Evolutionary conservation across 2,888 invertebrate species (phyloP).

Genomic region (Acronicta alni): DNA sequence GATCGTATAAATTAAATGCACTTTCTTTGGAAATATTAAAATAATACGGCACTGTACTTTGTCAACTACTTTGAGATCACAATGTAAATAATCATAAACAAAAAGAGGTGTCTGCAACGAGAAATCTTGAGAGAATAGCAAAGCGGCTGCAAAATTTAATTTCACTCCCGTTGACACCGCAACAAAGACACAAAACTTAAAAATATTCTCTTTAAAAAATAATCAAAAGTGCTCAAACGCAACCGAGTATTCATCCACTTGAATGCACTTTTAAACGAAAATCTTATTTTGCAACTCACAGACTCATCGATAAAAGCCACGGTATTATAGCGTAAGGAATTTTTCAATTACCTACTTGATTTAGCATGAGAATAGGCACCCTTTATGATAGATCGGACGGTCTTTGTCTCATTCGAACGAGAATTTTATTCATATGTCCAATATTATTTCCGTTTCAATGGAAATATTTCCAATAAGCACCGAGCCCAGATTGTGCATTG

Average conservation of each 20-base stretch:
- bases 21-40: slow-evolving; percentile 25
- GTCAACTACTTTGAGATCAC: slow-evolving; percentile 50
- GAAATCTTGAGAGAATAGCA: slow-evolving; percentile 59
- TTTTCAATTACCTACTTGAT: slow-evolving; percentile 72
- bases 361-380: slow-evolving; percentile 56
- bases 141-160: slow-evolving; percentile 65
- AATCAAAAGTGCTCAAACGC: slow-evolving; percentile 23
- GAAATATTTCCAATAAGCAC: slow-evolving; percentile 84
- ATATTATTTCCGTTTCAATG: slow-evolving; percentile 80
- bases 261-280: slow-evolving; percentile 23
- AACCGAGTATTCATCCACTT: slow-evolving; percentile 21
- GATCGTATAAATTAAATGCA: slow-evolving; percentile 37
- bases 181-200: slow-evolving; percentile 61
- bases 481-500: slow-evolving; percentile 67
- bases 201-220: slow-evolving; percentile 48
- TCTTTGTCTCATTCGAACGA: slow-evolving; percentile 71
- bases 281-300: slow-evolving; percentile 46
- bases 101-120: slow-evolving; percentile 51
- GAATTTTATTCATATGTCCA: slow-evolving; percentile 80
- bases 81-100: slow-evolving; percentile 60
- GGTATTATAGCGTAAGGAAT: slow-evolving; percentile 46
- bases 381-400: slow-evolving; percentile 60
- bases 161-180: slow-evolving; percentile 61
- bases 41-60: slow-evolving; percentile 41
- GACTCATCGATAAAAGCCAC: slow-evolving; percentile 35